Base-by-base conservation (phyloP, 2,888 invertebrate genomes). In the Scaptomyza polygonia region DNA sequence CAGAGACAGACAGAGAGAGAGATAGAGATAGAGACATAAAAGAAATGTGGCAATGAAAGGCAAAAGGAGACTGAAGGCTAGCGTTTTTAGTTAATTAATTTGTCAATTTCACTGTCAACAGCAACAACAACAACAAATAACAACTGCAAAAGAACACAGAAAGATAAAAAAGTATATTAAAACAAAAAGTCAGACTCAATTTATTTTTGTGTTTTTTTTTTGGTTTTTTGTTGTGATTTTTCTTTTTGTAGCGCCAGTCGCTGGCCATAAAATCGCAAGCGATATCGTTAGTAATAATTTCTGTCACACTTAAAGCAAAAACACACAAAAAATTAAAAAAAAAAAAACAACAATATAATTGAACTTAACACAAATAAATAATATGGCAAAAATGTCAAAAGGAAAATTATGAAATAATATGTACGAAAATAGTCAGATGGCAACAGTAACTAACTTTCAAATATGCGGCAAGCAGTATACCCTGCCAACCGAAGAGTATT, bases 261-360 rank as follows among this genome's bases (percentile, higher is more conserved):
- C 59, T 63, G 72, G 73, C 51, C 67, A 77, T 65, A 74, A 76
- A 69, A 74, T 61, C 58, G 51, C 48, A 3, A 21, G 61, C 66
- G 63, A 84, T 78, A 82, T 82, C 75, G 83, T 87, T 85, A 83
- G 74, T 79, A 71, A 85, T 77, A 68, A 87, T 87, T 79, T 72
- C 65, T 87, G 88, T 72, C 86, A 87, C 66, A 82, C 77, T 75
- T 54, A 27, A 77, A 79, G 75, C 66, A 69, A 67, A 84, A 79
- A 75, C 79, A 75, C 79, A 75, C 69, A 79, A 77, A 83, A 82
- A 79, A 85, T 84, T 87, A 82, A 86, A 84, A 84, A 64, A 57
- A 36, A 56, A 52, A 42, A 12, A 0, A 32, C n/a, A 34, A 34
- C 34, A 56, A 68, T 36, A 30, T 16, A 16, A 32, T 25, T 25